These are phyloP conservation scores for Eulemur macaco DNA, from an alignment of 2,113 vertebrate species.

Conservation along the genomic window DNA sequence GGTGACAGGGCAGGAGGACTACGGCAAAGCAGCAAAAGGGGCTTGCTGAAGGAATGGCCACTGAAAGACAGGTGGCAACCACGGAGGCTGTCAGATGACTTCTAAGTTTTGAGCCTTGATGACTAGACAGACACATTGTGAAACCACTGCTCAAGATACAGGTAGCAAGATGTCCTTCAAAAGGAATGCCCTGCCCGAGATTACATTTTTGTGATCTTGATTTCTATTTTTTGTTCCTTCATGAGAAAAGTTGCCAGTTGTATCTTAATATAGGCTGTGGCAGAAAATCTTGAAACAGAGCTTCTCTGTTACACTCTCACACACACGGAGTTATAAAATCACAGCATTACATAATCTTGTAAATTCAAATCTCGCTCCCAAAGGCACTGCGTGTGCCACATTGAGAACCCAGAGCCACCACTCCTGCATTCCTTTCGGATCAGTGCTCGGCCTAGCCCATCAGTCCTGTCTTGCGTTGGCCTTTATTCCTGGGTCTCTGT, in stretches of 20 bases:
- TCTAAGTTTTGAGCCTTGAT: background rate
- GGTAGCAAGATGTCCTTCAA: background rate
- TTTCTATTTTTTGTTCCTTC: background rate
- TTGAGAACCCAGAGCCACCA: background rate
- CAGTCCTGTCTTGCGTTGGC: background rate
- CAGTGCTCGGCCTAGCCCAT: background rate
- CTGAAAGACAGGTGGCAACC: background rate
- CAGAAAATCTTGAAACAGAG: slow-evolving; percentile 25
- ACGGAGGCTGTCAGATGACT: background rate
- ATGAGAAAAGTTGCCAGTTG: background rate
- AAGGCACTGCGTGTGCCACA: background rate
- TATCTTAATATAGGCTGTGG: background rate
- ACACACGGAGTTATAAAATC: background rate
- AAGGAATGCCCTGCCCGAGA: background rate
- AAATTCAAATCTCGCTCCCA: background rate
- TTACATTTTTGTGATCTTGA: background rate
- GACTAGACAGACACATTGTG: background rate
- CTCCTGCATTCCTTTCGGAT: background rate
- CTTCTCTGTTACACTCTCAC: background rate
- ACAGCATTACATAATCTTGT: background rate
- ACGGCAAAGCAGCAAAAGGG: background rate
- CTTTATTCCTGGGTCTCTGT: background rate
- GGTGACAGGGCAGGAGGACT: background rate
- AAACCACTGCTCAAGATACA: background rate
- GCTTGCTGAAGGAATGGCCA: background rate